A percentile compares a stretch with the other conserved stretches of the same genome.
These are phyloP conservation scores for Cyrtonyx montezumae DNA, from an alignment of 2,113 vertebrate genomes.

Conservation along the genomic window DNA sequence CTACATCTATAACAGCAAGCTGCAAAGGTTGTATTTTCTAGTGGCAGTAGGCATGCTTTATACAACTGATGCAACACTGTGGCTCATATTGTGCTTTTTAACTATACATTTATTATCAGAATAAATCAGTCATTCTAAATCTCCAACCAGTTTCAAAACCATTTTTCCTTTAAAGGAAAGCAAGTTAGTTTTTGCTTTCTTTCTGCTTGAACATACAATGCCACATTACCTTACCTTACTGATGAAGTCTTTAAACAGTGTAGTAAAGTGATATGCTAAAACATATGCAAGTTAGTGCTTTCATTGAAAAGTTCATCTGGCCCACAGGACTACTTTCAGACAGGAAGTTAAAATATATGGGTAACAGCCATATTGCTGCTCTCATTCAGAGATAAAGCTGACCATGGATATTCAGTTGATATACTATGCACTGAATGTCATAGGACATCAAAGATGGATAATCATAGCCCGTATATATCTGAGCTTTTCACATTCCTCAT, in stretches of 20 bases:
- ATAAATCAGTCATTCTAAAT: background rate
- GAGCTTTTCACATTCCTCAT: background rate
- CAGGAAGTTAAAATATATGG: background rate
- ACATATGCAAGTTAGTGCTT: background rate
- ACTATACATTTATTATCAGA: background rate
- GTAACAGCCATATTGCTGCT: background rate
- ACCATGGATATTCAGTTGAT: background rate
- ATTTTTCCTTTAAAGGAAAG: background rate
- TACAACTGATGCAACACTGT: background rate
- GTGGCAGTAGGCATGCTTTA: background rate
- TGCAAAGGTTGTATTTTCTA: background rate
- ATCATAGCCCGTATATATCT: rapidly evolving
- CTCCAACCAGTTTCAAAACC: background rate
- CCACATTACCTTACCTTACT: background rate
- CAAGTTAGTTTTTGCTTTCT: background rate
- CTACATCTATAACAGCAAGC: background rate
- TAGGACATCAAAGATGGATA: background rate
- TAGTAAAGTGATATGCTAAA: background rate
- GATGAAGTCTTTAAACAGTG: background rate
- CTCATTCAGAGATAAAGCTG: background rate
- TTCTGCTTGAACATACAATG: background rate
- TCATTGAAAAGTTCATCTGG: background rate
- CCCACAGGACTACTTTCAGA: background rate
- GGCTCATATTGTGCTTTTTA: background rate
- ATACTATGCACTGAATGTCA: background rate